These are phyloP conservation scores for Pyrrhia umbra DNA, from an alignment of 2,888 invertebrate species.

Conservation along the genomic window DNA sequence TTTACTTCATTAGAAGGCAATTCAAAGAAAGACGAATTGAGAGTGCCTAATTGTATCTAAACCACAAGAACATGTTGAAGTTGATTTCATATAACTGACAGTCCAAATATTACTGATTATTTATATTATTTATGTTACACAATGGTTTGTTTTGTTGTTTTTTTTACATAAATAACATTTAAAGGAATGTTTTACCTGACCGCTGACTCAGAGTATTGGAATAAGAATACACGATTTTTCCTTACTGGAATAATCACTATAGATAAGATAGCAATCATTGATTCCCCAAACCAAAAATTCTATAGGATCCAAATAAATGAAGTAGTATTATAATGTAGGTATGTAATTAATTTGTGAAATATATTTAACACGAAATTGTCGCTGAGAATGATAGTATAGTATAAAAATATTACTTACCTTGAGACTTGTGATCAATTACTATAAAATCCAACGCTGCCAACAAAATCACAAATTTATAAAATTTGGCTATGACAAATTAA, in stretches of 20 bases:
- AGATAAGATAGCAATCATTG: constrained; percentile 11
- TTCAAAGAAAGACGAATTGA: too few relatives aligned
- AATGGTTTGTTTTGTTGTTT: neutral
- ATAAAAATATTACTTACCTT: constrained; percentile 54
- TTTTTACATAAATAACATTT: neutral
- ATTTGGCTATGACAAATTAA: constrained; percentile 18
- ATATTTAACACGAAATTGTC: too few relatives aligned
- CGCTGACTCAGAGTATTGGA: constrained; percentile 15
- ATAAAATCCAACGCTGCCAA: constrained; percentile 30
- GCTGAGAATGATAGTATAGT: constrained; percentile 4
- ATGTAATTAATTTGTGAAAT: neutral
- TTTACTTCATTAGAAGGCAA: too few relatives aligned
- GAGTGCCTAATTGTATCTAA: neutral
- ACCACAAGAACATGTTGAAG: neutral
- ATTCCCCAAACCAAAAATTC: neutral
- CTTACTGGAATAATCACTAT: constrained; percentile 14
- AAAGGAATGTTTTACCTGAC: neutral
- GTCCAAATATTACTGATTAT: neutral
- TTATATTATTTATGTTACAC: neutral
- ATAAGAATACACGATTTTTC: constrained; percentile 36
- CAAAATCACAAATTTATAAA: constrained; percentile 23
- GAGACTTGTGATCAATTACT: constrained; percentile 41
- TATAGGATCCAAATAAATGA: neutral
- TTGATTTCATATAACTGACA: neutral
- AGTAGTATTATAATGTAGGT: neutral